Conservation (phyloP, 92 coral and sea anemone species). For the Siderastrea siderea region DNA sequence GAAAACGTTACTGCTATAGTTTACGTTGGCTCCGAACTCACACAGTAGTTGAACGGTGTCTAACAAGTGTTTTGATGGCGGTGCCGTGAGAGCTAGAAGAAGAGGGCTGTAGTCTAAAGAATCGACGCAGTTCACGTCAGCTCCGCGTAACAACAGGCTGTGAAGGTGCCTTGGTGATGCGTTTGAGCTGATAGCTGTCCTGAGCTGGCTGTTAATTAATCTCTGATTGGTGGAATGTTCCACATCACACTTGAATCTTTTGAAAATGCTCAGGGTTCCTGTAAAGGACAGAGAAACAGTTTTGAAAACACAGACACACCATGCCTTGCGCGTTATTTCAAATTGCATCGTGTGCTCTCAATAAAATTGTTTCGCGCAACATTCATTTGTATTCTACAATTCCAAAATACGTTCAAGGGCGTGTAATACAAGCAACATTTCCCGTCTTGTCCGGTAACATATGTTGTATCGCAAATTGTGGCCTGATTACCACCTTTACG, state of each 20-base stretch:
- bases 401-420: too few relatives aligned
- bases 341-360: not conserved
- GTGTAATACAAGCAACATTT: too few relatives aligned
- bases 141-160: slow-evolving; percentile 75
- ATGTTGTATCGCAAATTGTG: too few relatives aligned
- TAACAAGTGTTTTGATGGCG: slow-evolving; percentile 28
- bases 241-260: slow-evolving; percentile 36
- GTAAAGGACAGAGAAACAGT: not conserved
- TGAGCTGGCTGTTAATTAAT: slow-evolving; percentile 58
- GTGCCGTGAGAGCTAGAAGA: slow-evolving; percentile 64
- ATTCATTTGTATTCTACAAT: too few relatives aligned
- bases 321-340: not conserved
- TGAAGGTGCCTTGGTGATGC: slow-evolving; percentile 45
- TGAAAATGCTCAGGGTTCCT: slow-evolving; percentile 51
- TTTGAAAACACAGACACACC: not conserved
- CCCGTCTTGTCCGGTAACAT: too few relatives aligned
- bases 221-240: slow-evolving; percentile 38
- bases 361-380: too few relatives aligned
- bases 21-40: slow-evolving; percentile 89
- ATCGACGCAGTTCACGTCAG: slow-evolving; percentile 75
- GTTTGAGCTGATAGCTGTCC: slow-evolving; percentile 65
- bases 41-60: slow-evolving; percentile 66
- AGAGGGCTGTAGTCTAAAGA: slow-evolving; percentile 78
- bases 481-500: too few relatives aligned
- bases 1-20: slow-evolving; percentile 74